These are phyloP conservation scores for Spodoptera exigua DNA, from an alignment of 2,888 invertebrate species.

Conservation along the genomic window DNA sequence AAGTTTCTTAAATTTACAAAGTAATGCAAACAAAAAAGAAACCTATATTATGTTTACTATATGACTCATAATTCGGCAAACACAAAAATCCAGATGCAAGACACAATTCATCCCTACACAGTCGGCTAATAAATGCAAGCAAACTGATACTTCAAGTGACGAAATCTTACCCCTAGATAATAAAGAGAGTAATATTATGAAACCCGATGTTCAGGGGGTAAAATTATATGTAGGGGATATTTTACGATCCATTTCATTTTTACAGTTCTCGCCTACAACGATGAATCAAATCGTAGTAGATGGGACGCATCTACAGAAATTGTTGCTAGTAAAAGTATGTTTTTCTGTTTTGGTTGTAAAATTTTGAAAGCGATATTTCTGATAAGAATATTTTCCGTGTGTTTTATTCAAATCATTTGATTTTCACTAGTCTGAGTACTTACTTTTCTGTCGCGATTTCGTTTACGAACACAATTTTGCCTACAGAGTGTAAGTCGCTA, in stretches of 20 bases:
- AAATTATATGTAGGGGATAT: constrained; percentile 80
- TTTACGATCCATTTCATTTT: constrained; percentile 83
- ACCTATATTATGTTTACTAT: too few species aligned
- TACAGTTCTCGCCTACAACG: constrained; percentile 64
- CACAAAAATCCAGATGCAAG: too few species aligned
- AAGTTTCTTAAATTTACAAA: too few species aligned
- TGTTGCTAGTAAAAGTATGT: constrained; percentile 18
- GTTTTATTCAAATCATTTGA: background rate
- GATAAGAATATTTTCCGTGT: background rate
- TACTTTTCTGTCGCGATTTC: too few species aligned
- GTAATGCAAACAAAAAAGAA: too few species aligned
- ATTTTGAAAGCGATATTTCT: background rate
- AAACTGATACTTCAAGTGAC: constrained; percentile 48
- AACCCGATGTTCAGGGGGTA: constrained; percentile 71
- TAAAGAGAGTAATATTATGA: constrained; percentile 72
- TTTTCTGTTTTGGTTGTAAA: constrained; percentile 30
- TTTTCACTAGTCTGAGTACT: background rate
- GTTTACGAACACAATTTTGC: too few species aligned
- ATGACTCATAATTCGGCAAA: too few species aligned
- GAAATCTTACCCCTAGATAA: constrained; percentile 62
- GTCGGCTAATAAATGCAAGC: constrained; percentile 34
- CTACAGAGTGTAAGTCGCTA: too few species aligned
- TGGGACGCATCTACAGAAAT: constrained; percentile 36
- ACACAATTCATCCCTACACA: background rate
- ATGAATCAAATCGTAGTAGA: constrained; percentile 45